Base-by-base conservation (phyloP, 2,797 vertebrate genomes). In the Malacoctenus gilli region DNA sequence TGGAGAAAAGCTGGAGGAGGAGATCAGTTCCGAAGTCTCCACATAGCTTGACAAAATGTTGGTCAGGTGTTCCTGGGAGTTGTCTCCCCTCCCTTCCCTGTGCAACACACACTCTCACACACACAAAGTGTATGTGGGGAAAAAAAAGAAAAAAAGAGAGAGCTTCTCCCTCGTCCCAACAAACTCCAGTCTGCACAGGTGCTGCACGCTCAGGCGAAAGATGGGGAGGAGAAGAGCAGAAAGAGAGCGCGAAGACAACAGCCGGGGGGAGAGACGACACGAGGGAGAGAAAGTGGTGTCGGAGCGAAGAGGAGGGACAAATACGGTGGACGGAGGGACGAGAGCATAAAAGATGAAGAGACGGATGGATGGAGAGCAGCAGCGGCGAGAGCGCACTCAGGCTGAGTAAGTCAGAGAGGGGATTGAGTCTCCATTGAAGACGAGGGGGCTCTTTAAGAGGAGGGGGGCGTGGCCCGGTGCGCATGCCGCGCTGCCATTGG, bases 391-490 rank as follows among this genome's bases (percentile, higher is more conserved):
- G 76, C 42, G 21, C 67, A 77, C 83, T 82, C 74, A 54, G 74
- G 61, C 85, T 78, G 84, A 75, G 81, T 19, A 82, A 85, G 82
- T 80, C 76, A 56, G 85, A 48, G 85, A 84, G 69, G 81, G 83
- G 67, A 84, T 48, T 87, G 60, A 84, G 80, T 85, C 89, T 90
- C 90, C 80, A 89, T 91, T 91, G 90, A 91, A 89, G 80, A 60
- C 70, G 79, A 83, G 80, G 88, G 75, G 91, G 91, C 90, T 84
- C 89, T 95, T 95, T 95, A 95, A 95, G 92, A 88, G 86, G 50
- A 54, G 21, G 60, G 9, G 50, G 89, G 89, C 35, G 89, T 88
- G 88, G 92, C 73, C 84, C 72, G 87, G 73, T 78, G 89, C 73
- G 73, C 23, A 79, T 82, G 82, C 67, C n/a, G 84, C 86, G 84